Percentiles rank a stretch among this genome's conserved stretches.
Evolutionary conservation across 2,888 invertebrate species (phyloP).

Genomic region (Meghimatium bilineatum): DNA sequence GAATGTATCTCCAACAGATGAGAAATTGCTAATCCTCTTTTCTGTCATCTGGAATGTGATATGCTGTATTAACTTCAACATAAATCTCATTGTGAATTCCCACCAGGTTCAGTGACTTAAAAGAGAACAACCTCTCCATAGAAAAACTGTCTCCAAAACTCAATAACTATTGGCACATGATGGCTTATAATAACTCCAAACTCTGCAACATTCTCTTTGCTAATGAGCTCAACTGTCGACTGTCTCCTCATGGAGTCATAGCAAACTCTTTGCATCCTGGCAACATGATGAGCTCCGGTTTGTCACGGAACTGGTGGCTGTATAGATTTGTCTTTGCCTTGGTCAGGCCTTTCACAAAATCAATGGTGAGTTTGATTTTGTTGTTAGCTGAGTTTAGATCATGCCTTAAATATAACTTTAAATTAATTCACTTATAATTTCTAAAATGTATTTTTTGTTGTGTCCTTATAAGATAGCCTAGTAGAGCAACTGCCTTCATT

Average conservation of each 20-base stretch:
- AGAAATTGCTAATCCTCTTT: too few species aligned
- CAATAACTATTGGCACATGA: slow-evolving; percentile 87
- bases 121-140: slow-evolving; percentile 73
- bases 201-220: slow-evolving; percentile 91
- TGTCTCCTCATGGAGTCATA: slow-evolving; percentile 61
- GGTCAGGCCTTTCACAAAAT: slow-evolving; percentile 95
- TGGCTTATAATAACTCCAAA: slow-evolving; percentile 91
- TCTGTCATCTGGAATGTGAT: too few species aligned
- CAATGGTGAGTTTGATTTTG: slow-evolving; percentile 82
- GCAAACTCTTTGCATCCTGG: slow-evolving; percentile 74
- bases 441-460: too few species aligned
- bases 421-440: too few species aligned
- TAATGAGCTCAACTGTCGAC: slow-evolving; percentile 83
- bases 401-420: too few species aligned
- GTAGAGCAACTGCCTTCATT: too few species aligned
- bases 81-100: not conserved
- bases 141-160: slow-evolving; percentile 83
- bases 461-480: too few species aligned
- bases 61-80: too few species aligned
- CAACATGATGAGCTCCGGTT: slow-evolving; percentile 89
- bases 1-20: too few species aligned
- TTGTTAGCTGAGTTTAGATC: too few species aligned
- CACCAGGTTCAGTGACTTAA: slow-evolving; percentile 71
- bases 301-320: slow-evolving; percentile 90
- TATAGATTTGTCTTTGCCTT: slow-evolving; percentile 87